These are phyloP conservation scores for Peromyscus californicus DNA, from an alignment of 2,113 vertebrate species.

Conservation along the genomic window DNA sequence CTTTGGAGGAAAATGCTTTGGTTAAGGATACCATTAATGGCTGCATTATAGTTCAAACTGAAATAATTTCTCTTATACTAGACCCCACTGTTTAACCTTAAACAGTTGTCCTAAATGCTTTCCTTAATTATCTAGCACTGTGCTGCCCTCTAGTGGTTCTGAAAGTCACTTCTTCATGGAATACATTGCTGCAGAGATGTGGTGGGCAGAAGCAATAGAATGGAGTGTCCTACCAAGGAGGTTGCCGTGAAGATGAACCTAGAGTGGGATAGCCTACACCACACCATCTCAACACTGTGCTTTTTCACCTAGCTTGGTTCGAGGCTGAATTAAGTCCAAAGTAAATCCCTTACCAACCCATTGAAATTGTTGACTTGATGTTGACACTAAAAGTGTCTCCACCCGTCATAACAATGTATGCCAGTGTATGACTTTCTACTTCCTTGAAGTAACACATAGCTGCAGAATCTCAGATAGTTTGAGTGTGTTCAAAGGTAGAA, in stretches of 20 bases:
- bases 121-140: neutral
- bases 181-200: neutral
- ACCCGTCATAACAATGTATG: neutral
- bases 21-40: conserved; percentile 8
- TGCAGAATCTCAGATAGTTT: conserved; percentile 21
- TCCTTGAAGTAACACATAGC: neutral
- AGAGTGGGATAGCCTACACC: neutral
- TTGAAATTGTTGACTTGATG: neutral
- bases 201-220: neutral
- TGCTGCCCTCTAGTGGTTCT: conserved; percentile 85
- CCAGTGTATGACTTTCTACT: neutral
- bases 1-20: neutral
- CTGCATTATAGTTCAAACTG: conserved; percentile 44
- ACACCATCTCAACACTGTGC: neutral
- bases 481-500: conserved; percentile 10
- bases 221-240: neutral
- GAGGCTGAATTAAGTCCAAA: conserved; percentile 37
- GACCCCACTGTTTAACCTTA: neutral
- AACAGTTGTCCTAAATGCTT: neutral
- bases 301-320: neutral
- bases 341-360: neutral
- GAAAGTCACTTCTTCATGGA: neutral
- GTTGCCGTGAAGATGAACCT: neutral
- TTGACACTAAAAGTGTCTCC: neutral
- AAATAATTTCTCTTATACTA: conserved; percentile 46